Conservation (phyloP, 2,113 vertebrate genomes). For the Hippocampus mohnikei region DNA sequence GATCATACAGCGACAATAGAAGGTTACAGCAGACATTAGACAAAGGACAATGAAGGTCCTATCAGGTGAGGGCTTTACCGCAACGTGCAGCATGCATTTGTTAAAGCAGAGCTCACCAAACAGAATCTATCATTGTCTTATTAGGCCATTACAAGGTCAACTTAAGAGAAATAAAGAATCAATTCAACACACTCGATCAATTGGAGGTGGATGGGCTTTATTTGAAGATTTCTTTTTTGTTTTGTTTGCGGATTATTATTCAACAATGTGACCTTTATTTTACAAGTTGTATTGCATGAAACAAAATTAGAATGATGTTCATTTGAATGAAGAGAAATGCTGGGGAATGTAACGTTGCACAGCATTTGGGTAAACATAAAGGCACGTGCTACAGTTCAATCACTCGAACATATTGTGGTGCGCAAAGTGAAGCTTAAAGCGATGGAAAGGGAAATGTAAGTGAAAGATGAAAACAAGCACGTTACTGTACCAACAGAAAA, state of each 20-base stretch:
- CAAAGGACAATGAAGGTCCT: constrained; percentile 32
- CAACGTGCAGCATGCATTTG: constrained; percentile 52
- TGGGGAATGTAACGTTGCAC: too few species aligned
- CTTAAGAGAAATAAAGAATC: neutral
- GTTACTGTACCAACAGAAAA: too few species aligned
- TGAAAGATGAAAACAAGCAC: too few species aligned
- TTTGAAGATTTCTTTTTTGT: neutral
- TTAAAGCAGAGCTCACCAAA: neutral
- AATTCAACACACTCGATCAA: neutral
- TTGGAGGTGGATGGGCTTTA: neutral
- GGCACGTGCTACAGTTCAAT: too few species aligned
- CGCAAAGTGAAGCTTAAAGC: too few species aligned
- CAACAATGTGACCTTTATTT: neutral
- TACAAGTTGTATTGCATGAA: too few species aligned
- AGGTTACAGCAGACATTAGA: constrained; percentile 53
- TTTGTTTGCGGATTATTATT: neutral
- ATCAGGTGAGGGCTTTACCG: constrained; percentile 54
- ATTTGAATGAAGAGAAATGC: too few species aligned
- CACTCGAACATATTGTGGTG: too few species aligned
- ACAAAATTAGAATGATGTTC: too few species aligned
- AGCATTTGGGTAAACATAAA: too few species aligned
- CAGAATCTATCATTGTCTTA: neutral
- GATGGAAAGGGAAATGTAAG: too few species aligned
- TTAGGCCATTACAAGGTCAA: constrained; percentile 1
- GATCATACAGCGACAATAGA: constrained; percentile 45